These are phyloP conservation scores for Ageneiosus marmoratus DNA, from an alignment of 2,113 vertebrate species.

Conservation along the genomic window DNA sequence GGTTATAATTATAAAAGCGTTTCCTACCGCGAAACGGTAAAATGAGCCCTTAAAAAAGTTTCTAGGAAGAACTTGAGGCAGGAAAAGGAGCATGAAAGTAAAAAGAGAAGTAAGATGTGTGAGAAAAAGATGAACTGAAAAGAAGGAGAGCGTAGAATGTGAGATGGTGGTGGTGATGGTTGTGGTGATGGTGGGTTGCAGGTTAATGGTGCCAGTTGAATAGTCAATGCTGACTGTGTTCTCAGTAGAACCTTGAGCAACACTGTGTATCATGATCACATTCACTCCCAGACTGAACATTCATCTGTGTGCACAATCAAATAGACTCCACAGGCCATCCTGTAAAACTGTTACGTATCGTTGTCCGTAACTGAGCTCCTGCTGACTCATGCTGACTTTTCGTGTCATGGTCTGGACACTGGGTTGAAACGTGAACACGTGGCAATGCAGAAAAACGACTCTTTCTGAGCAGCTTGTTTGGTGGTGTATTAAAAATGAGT, in stretches of 20 bases:
- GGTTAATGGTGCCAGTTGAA: neutral
- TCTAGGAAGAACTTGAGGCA: neutral
- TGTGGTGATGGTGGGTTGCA: neutral
- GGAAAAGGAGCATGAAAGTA: neutral
- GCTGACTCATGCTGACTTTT: constrained; percentile 38
- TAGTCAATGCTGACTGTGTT: neutral
- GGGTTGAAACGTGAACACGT: neutral
- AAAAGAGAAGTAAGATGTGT: neutral
- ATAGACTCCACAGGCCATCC: constrained; percentile 16
- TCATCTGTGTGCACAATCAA: constrained; percentile 4
- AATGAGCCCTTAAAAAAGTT: neutral
- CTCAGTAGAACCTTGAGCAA: neutral
- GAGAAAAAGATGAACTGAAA: neutral
- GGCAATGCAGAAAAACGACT: too few relatives aligned
- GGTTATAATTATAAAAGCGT: neutral
- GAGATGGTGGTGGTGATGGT: neutral
- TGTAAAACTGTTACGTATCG: constrained; percentile 23
- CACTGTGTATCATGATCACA: constrained; percentile 9
- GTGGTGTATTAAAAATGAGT: too few relatives aligned
- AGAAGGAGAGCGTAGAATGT: too few relatives aligned
- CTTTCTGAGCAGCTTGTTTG: neutral
- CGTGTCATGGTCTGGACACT: constrained; percentile 15
- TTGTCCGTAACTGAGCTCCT: constrained; percentile 24
- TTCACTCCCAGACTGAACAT: constrained; percentile 11
- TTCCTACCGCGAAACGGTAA: neutral